phyloP scores from a whole-genome alignment of 2,113 vertebrate genomes.

The Tychaedon coryphoeus region DNA sequence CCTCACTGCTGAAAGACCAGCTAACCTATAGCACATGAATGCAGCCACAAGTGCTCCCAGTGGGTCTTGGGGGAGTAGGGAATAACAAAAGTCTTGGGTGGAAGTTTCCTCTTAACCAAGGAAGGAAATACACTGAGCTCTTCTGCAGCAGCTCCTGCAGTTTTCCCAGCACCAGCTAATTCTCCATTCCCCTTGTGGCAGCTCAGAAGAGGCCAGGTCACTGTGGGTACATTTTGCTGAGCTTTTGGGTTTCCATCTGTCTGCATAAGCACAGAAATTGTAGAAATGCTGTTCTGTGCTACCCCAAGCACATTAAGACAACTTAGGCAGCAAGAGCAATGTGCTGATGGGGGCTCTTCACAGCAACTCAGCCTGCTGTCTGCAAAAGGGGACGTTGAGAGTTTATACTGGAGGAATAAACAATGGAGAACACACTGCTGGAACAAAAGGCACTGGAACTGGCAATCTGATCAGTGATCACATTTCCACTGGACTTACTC shows the following conservation, averaged over 20 bases:
- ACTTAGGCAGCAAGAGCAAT: constrained; percentile 13
- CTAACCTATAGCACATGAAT: background rate
- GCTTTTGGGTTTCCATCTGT: constrained; percentile 17
- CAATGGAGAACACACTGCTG: constrained; percentile 9
- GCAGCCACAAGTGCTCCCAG: background rate
- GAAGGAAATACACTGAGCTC: background rate
- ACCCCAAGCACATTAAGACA: constrained; percentile 29
- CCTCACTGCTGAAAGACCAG: background rate
- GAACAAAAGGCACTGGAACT: constrained; percentile 41
- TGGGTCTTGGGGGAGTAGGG: background rate
- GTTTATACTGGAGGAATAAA: constrained; percentile 33
- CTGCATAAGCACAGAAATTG: constrained; percentile 4
- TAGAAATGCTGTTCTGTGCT: constrained; percentile 5
- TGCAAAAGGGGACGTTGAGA: constrained; percentile 8
- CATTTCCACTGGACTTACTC: constrained; percentile 19
- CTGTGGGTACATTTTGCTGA: background rate
- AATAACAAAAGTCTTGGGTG: background rate
- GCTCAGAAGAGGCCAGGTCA: background rate
- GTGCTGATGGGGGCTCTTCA: constrained; percentile 36
- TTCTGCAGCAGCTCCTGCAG: background rate
- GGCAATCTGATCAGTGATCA: background rate
- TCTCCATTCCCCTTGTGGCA: background rate
- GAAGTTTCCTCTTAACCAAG: background rate
- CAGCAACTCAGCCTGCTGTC: background rate
- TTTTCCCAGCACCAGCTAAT: background rate